Conservation (phyloP, 2,797 vertebrate genomes). For the Molossus alvarezi region DNA sequence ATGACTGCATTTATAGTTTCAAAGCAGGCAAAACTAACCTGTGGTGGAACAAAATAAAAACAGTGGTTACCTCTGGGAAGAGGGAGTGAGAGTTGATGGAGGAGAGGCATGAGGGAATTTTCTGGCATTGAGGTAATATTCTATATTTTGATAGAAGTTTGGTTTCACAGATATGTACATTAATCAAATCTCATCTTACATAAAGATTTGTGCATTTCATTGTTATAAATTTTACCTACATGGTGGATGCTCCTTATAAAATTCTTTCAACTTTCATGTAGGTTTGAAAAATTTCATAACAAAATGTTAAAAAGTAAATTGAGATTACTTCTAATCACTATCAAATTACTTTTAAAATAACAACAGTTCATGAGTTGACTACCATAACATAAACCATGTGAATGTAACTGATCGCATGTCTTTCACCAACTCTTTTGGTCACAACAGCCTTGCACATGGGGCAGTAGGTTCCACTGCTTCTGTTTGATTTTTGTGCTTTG, state of each 20-base stretch:
- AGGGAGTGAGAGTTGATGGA: not conserved
- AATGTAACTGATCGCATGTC: not conserved
- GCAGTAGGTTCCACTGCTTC: not conserved
- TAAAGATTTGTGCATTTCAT: not conserved
- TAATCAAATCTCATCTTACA: slow-evolving; percentile 10
- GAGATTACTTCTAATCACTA: slow-evolving; percentile 12
- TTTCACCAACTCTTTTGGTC: not conserved
- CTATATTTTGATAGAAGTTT: not conserved
- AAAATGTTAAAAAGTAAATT: not conserved
- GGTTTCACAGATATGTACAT: not conserved
- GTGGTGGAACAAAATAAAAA: slow-evolving; percentile 37
- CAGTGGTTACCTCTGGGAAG: not conserved
- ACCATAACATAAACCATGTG: not conserved
- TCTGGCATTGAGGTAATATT: not conserved
- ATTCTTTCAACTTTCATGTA: not conserved
- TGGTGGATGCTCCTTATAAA: not conserved
- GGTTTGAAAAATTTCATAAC: not conserved
- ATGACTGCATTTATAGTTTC: not conserved
- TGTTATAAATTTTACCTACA: not conserved
- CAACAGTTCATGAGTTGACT: not conserved
- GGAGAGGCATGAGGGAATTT: not conserved
- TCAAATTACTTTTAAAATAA: slow-evolving; percentile 4
- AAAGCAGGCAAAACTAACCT: not conserved
- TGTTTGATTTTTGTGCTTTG: not conserved
- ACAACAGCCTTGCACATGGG: not conserved